Base-by-base conservation (phyloP, 2,797 vertebrate genomes). In the Antennarius maculatus region DNA sequence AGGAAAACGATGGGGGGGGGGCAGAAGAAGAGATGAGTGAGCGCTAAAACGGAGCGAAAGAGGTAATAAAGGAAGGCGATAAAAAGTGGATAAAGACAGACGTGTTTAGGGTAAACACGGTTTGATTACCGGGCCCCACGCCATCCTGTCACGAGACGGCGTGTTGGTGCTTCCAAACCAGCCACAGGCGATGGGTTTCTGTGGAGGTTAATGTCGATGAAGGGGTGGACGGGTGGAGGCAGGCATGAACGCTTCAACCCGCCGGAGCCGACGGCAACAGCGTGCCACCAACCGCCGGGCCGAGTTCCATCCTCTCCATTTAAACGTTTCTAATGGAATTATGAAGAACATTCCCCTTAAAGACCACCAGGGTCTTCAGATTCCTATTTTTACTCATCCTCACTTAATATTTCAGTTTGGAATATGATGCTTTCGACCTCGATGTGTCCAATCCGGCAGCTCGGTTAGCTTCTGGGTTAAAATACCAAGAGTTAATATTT, bases 81-180 rank as follows among this genome's bases (percentile, higher is more conserved):
- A 45, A 69, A 45, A 75, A 13, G 55, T 12, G 27, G 50, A 57
- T 69, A 16, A 60, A 69, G 6, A 29, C 27, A 15, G 42, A 47
- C 62, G 61, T 78, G 80, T 85, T 86, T 83, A 61, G 65, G 54
- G 83, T 84, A 86, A 85, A 86, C 80, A 88, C 63, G 47, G 57
- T 84, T 87, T 85, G 78, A 89, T 84, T 85, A 85, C 80, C 81
- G 80, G 80, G 76, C 70, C 72, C 54, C 12, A 42, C 39, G 47
- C 70, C 71, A 76, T 68, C 60, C 84, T 80, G 79, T 79, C 85
- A 87, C 80, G 59, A 86, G 7, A 80, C 81, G 54, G 37, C 64
- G 74, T 84, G 82, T 59, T 43, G 45, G 76, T 55, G 84, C 77
- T 86, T 80, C 77, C 66, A 81, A 83, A 84, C 13, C 23, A 76